Evolutionary conservation across 2,113 vertebrate genomes (phyloP).

Genomic region (Epinephelus lanceolatus): DNA sequence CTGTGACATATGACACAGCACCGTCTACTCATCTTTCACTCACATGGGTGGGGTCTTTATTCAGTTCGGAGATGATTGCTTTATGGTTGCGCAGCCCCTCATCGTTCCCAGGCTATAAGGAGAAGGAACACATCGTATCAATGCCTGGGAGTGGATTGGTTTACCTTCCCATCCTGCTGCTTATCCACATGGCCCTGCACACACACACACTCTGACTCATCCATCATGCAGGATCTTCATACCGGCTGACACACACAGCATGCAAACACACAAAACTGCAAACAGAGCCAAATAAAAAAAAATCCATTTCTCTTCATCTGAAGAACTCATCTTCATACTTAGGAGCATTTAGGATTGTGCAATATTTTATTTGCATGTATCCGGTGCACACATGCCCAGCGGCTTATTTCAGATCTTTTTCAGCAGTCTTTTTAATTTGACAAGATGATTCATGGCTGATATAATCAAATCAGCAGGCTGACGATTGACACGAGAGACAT

Average conservation of each 20-base stretch:
- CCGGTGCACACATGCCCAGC: not conserved
- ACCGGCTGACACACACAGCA: not conserved
- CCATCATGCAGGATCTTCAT: not conserved
- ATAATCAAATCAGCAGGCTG: constrained; percentile 12
- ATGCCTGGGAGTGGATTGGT: constrained; percentile 56
- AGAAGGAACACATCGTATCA: constrained; percentile 57
- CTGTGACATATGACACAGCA: constrained; percentile 61
- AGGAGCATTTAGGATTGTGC: not conserved
- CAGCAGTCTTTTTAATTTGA: constrained; percentile 4
- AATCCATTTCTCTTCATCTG: not conserved
- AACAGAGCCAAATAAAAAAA: not conserved
- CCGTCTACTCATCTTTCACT: constrained; percentile 72
- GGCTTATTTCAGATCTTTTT: not conserved
- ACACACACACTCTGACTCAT: constrained; percentile 7
- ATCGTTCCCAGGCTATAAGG: constrained; percentile 71
- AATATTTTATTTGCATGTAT: constrained; percentile 5
- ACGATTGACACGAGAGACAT: constrained; percentile 17
- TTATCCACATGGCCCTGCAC: not conserved
- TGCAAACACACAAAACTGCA: not conserved
- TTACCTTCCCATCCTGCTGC: constrained; percentile 46
- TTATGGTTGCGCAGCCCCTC: constrained; percentile 52
- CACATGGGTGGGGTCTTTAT: constrained; percentile 73
- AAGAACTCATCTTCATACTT: not conserved
- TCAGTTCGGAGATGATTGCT: constrained; percentile 75
- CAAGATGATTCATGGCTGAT: constrained; percentile 31